A percentile compares a stretch with the other conserved stretches of the same genome.
These are phyloP conservation scores for Acanthosepion lycidas DNA, from an alignment of 2,888 invertebrate species.

Conservation along the genomic window DNA sequence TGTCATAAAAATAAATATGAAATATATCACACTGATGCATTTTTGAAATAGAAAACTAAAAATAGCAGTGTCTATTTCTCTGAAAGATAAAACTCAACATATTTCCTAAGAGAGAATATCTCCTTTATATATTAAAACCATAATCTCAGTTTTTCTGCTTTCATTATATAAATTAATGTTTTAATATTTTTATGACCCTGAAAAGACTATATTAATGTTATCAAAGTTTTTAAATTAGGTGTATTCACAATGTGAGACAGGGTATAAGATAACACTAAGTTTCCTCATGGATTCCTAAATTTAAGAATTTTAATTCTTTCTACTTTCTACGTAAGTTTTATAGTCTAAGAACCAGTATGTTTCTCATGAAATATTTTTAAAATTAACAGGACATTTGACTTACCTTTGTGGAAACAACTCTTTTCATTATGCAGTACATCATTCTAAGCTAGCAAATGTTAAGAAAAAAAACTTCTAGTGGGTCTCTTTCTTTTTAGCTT, in stretches of 20 bases:
- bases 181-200: not conserved
- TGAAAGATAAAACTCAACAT: too few species aligned
- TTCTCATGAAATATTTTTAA: not conserved
- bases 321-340: not conserved
- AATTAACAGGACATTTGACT: not conserved
- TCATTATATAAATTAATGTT: not conserved
- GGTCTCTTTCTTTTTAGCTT: not conserved
- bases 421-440: not conserved
- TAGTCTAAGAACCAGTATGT: not conserved
- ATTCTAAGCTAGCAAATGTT: not conserved
- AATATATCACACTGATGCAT: not conserved
- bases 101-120: not conserved
- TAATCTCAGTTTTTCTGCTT: not conserved
- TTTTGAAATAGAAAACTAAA: not conserved
- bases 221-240: not conserved
- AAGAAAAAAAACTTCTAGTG: not conserved
- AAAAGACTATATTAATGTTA: not conserved
- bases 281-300: not conserved
- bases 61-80: not conserved
- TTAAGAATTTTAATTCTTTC: not conserved
- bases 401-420: not conserved
- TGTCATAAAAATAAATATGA: not conserved
- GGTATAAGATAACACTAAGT: not conserved
- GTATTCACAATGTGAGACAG: not conserved
- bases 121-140: not conserved